These are phyloP conservation scores for Mormyrops boulengeri DNA, from an alignment of 2,797 vertebrate species.

Conservation along the genomic window DNA sequence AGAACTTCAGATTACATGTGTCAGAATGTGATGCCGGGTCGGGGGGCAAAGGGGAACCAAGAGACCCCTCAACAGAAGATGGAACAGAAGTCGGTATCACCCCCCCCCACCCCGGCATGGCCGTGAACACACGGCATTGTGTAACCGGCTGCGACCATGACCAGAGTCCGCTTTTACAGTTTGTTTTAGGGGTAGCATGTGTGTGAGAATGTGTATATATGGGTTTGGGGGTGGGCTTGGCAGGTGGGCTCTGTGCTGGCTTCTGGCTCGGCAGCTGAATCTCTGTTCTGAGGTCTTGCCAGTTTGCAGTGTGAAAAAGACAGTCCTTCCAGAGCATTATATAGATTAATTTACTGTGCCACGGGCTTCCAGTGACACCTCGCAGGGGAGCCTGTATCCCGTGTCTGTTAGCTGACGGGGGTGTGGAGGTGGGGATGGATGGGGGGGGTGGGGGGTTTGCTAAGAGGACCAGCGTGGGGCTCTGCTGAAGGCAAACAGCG, in stretches of 20 bases:
- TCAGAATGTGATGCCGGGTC: conserved; percentile 67
- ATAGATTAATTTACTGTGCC: conserved; percentile 72
- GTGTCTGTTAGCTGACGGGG: conserved; percentile 41
- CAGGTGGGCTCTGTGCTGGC: not conserved
- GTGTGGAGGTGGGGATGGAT: conserved; percentile 19
- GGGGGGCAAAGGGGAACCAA: conserved; percentile 58
- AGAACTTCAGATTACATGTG: conserved; percentile 92
- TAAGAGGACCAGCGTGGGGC: conserved; percentile 39
- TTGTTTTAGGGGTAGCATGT: conserved; percentile 35
- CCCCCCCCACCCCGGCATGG: not conserved
- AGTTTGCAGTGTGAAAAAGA: conserved; percentile 70
- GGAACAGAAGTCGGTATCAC: conserved; percentile 41
- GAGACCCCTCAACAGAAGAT: conserved; percentile 54
- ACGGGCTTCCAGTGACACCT: conserved; percentile 54
- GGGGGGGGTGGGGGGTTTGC: conserved; percentile 22
- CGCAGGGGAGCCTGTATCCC: conserved; percentile 54
- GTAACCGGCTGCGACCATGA: not conserved
- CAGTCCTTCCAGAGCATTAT: conserved; percentile 72
- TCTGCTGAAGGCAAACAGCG: conserved; percentile 49
- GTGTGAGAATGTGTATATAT: conserved; percentile 31
- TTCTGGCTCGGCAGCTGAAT: conserved; percentile 66
- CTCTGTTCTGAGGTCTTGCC: conserved; percentile 63
- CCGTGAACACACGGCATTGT: not conserved
- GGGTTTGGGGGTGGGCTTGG: not conserved
- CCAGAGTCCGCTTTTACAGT: conserved; percentile 15